Conservation (phyloP, 2,797 vertebrate species). For the Artibeus lituratus region DNA sequence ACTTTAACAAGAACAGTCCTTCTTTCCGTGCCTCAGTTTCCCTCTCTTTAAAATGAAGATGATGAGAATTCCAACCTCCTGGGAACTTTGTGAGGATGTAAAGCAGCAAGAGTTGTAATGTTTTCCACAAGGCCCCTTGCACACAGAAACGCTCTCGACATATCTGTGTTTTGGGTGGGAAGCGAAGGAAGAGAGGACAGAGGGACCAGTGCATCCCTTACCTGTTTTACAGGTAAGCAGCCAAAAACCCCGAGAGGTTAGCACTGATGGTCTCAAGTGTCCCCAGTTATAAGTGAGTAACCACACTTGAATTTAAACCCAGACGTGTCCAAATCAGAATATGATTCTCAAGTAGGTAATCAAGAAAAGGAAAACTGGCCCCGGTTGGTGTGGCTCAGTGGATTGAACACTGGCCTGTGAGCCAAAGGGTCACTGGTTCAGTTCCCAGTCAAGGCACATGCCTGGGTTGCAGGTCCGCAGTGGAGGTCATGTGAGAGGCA, state of each 20-base stretch:
- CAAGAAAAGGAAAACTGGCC: neutral
- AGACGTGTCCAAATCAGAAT: neutral
- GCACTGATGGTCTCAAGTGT: neutral
- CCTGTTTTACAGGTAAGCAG: neutral
- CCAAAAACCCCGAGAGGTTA: neutral
- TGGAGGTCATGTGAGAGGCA: too few species aligned
- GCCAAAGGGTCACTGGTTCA: too few species aligned
- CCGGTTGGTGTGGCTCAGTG: too few species aligned
- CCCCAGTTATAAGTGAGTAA: neutral
- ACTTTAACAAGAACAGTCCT: neutral
- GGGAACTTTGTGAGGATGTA: neutral
- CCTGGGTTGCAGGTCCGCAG: too few species aligned
- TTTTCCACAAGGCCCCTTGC: neutral
- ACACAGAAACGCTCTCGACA: accelerated
- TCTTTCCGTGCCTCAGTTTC: neutral
- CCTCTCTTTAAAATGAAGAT: neutral
- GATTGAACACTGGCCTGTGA: too few species aligned
- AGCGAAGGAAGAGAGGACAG: accelerated
- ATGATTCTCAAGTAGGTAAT: neutral
- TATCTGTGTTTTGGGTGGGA: neutral
- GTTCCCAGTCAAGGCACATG: too few species aligned
- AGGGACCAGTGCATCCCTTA: accelerated
- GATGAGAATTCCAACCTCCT: neutral
- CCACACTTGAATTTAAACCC: neutral
- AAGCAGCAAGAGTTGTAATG: neutral